Conservation (phyloP, 1,140 invertebrate species). For the Diuraphis noxia region DNA sequence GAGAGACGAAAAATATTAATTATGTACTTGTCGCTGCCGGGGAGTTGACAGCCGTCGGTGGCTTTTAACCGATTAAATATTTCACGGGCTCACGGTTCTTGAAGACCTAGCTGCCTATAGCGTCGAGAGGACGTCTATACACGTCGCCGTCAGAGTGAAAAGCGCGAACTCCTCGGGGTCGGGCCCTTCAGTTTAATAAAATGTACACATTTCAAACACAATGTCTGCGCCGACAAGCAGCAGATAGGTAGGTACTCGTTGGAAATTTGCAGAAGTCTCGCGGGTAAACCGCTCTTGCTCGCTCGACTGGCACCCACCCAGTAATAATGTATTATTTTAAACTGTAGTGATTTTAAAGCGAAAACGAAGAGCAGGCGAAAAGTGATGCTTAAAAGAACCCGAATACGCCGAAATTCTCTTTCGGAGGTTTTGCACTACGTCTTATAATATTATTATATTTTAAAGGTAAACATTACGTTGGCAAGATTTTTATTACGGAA, state of each 20-base stretch:
- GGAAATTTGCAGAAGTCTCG: neutral
- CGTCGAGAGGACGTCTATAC: neutral
- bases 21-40: conserved; percentile 26
- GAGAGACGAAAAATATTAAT: conserved; percentile 40
- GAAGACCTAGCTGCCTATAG: neutral
- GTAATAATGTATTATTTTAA: neutral
- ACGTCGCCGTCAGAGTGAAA: neutral
- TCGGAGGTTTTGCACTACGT: neutral
- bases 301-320: neutral
- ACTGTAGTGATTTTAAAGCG: neutral
- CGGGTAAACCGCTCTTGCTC: neutral
- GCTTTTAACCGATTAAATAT: conserved; percentile 54
- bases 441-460: too few relatives aligned
- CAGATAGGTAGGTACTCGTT: neutral
- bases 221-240: neutral
- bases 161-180: neutral
- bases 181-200: conserved; percentile 41
- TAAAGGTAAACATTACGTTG: too few relatives aligned
- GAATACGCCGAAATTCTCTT: neutral
- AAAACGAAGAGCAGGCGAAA: neutral
- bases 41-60: conserved; percentile 43
- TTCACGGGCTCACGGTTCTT: conserved; percentile 9
- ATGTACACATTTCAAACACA: neutral
- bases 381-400: neutral
- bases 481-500: too few relatives aligned